phyloP scores from a whole-genome alignment of 2,888 invertebrate species.

The Aelia acuminata region DNA sequence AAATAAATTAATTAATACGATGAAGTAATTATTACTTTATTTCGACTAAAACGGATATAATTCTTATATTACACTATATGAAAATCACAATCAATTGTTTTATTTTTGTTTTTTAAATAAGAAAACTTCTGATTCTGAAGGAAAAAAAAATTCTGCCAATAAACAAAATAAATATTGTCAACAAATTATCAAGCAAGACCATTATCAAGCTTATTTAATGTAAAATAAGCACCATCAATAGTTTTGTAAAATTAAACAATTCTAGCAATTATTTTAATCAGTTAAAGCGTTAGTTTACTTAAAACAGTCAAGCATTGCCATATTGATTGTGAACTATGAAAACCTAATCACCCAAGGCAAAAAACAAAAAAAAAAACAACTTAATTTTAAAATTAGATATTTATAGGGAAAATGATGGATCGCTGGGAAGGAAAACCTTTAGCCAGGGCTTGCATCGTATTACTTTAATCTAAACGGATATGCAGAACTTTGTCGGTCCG shows the following conservation, averaged over 20 bases:
- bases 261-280: not conserved
- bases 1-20: no score
- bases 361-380: not conserved
- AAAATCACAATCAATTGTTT: no score
- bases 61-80: no score
- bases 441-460: not conserved
- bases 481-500: not conserved
- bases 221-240: not conserved
- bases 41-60: no score
- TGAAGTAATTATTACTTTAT: no score
- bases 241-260: not conserved
- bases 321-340: not conserved
- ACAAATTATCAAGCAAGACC: no score
- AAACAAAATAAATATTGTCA: no score
- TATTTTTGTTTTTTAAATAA: no score
- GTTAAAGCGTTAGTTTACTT: not conserved
- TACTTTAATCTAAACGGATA: not conserved
- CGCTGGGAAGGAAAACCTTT: not conserved
- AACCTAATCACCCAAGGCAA: not conserved
- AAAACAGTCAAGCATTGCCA: not conserved
- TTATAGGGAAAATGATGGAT: conserved; percentile 12
- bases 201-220: no score
- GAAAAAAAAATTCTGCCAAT: no score
- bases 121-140: no score
- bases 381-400: conserved; percentile 33